Base-by-base conservation (phyloP, 2,113 vertebrate genomes). In the Chamaea fasciata region DNA sequence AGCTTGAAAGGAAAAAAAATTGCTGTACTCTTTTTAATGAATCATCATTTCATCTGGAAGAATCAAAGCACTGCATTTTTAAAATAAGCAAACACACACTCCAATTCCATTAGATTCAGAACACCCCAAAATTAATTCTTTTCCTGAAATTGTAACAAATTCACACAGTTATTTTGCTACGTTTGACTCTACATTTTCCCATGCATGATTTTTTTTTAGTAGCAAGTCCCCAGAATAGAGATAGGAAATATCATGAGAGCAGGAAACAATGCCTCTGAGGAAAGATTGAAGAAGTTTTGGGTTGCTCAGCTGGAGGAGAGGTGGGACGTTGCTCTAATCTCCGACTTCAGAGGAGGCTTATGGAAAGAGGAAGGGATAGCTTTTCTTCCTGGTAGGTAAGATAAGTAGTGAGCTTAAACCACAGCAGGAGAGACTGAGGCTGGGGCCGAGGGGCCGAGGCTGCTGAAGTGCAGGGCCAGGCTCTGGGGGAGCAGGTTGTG, bases 381-480 rank as follows among this genome's bases (percentile, higher is more conserved):
- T 97, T 96, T 96, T 94, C 85, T 86, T 90, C 68, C 92, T 90
- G 88, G 86, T 70, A 93, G 89, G 83, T 90, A 64, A 89, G 94
- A 96, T 95, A 94, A 94, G 91, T 89, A 94, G 86, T 50, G 80
- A 94, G 73, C 91, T 94, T 92, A 95, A 93, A 95, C 83, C 89
- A 67, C 88, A 95, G 94, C 85, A 90, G 94, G 90, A 93, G 85
- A 87, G 53, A 2, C 79, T 81, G 50, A 91, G 89, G 81, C 81
- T 94, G 81, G 55, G 68, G 89, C 63, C 0, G 12, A 73, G 56
- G 63, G 60, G n/a, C 39, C 0, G 3, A 52, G 46, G 67, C 71
- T 93, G 88, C 79, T 70, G 31, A 53, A 64, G 67, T 6, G 53
- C 60, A 75, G 78, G 77, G 42, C 52, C 63, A 22, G 52, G 73